These are phyloP conservation scores for Pelecanus crispus DNA, from an alignment of 2,113 vertebrate genomes.

Conservation along the genomic window DNA sequence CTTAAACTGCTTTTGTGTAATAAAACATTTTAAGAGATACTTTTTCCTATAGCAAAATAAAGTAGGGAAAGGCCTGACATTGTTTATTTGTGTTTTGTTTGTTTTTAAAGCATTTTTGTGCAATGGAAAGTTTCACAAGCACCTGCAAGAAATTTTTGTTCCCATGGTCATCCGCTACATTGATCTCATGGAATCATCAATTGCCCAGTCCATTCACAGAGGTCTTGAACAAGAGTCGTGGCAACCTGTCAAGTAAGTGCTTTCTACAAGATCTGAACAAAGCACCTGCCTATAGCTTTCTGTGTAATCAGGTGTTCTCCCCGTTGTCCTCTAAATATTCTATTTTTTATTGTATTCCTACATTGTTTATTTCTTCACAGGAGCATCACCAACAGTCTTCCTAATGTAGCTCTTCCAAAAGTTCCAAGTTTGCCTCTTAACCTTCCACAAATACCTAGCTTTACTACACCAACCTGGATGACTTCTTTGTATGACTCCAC, in stretches of 20 bases:
- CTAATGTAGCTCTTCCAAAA: constrained; percentile 95
- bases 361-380: constrained; percentile 83
- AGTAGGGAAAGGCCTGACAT: neutral
- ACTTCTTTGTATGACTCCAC: constrained; percentile 92
- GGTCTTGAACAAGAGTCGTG: constrained; percentile 96
- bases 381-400: constrained; percentile 96
- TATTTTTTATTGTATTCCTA: constrained; percentile 74
- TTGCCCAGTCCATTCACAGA: constrained; percentile 95
- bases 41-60: neutral
- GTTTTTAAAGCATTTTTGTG: constrained; percentile 85
- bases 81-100: constrained; percentile 53
- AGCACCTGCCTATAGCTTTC: constrained; percentile 11
- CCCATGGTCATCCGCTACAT: constrained; percentile 95
- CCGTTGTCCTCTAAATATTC: constrained; percentile 55
- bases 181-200: constrained; percentile 98
- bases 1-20: neutral
- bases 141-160: constrained; percentile 92
- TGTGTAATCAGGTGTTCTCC: constrained; percentile 47
- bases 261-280: neutral
- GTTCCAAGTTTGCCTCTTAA: constrained; percentile 93
- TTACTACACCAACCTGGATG: constrained; percentile 94
- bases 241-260: constrained; percentile 93
- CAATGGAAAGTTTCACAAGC: constrained; percentile 94
- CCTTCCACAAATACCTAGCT: constrained; percentile 93
- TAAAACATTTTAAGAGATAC: neutral